Evolutionary conservation across 1,140 invertebrate species (phyloP), one percentile per base, ranked within the genome.

Genomic region (Steinernema khuongi): DNA sequence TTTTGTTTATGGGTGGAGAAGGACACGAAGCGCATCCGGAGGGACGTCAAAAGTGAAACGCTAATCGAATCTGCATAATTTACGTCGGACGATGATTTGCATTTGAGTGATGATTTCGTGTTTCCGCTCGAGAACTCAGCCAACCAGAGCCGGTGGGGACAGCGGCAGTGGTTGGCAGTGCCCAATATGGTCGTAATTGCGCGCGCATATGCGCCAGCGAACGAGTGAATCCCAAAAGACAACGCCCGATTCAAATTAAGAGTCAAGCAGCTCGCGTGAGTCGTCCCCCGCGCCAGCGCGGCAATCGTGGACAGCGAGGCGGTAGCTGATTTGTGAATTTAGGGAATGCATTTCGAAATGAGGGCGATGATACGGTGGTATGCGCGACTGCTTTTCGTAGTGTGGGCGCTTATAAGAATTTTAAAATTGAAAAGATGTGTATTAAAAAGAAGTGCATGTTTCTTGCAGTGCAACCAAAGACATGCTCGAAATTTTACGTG

Each of bases 61-160:
- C 50, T 60, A 60, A 60, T 60, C 26, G 50, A 60, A 60, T 60
- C 26, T 60, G 50, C 50, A 60, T 60, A 60, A 60, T 60, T 60
- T 22, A 60, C 50, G 50, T 60, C n/a, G 50, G 26, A 22, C 50
- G 50, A 60, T 60, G 50, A 60, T 60, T 60, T 60, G 50, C 50
- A 60, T 60, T 60, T 60, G 50, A 60, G 50, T 60, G 50, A 7
- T 7, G 50, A 60, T 41, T 41, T 41, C n/a, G 36, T 41, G 36
- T n/a, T n/a, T 7, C 36, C 36, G 36, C 36, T 7, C 36, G 19
- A 60, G 50, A 60, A 60, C 7, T 60, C 50, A 26, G 7, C n/a
- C n/a, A 60, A 60, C 50, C 50, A 60, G 50, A 7, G 50, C 50
- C 50, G 19, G 50, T n/a, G 50, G 50, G 4, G 4, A 22, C 7